These are phyloP conservation scores for Cheirogaleus medius DNA, from an alignment of 2,113 vertebrate species.

Conservation along the genomic window DNA sequence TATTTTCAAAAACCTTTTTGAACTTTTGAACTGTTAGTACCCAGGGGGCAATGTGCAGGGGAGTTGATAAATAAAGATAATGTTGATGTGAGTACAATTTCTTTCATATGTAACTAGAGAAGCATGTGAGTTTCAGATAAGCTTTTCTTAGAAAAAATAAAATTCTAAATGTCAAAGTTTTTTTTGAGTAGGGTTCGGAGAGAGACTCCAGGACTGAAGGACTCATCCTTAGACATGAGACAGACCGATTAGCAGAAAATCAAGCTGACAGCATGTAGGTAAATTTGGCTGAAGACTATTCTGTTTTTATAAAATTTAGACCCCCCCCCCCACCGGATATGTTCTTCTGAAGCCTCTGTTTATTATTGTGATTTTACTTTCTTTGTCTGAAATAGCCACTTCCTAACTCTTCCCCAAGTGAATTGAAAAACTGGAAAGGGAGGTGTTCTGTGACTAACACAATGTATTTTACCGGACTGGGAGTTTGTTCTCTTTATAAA, in stretches of 20 bases:
- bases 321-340: fast-evolving
- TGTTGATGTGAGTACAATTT: slow-evolving; percentile 41
- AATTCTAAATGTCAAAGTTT: slow-evolving; percentile 45
- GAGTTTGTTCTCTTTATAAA: background rate
- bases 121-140: slow-evolving; percentile 54
- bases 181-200: background rate
- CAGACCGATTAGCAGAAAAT: background rate
- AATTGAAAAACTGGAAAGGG: background rate
- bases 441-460: background rate
- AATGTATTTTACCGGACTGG: background rate
- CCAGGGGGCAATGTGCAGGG: background rate
- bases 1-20: slow-evolving; percentile 60
- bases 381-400: background rate
- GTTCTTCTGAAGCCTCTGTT: background rate
- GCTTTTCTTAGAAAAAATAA: slow-evolving; percentile 48
- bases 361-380: background rate
- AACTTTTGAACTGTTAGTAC: slow-evolving; percentile 66
- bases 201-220: background rate
- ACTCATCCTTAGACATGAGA: background rate
- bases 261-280: background rate
- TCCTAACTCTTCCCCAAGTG: background rate
- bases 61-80: slow-evolving; percentile 64
- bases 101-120: slow-evolving; percentile 48
- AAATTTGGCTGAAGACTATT: background rate
- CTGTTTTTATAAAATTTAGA: background rate